Percentiles rank a stretch among this genome's conserved stretches.
Conservation (phyloP, 2,113 vertebrate species). For the Coreoperca whiteheadi region DNA sequence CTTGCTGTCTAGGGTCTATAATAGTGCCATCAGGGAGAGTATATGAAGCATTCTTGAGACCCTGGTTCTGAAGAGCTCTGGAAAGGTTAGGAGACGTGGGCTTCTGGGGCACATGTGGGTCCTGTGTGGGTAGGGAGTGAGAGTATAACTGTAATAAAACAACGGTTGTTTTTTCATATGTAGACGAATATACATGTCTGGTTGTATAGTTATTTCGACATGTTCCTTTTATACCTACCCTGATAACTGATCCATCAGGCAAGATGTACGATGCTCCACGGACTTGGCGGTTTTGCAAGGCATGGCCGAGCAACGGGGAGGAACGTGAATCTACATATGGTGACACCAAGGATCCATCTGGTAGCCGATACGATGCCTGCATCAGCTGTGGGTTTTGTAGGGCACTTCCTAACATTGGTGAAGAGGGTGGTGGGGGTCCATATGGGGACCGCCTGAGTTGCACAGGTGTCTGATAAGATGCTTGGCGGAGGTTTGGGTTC, state of each 20-base stretch:
- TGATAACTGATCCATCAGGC: constrained; percentile 77
- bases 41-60: constrained; percentile 79
- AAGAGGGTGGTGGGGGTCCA: constrained; percentile 63
- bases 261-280: constrained; percentile 78
- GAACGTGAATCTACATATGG: constrained; percentile 66
- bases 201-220: background rate
- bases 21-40: constrained; percentile 80
- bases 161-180: background rate
- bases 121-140: constrained; percentile 47
- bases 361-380: constrained; percentile 78
- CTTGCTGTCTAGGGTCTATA: constrained; percentile 73
- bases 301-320: constrained; percentile 76
- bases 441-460: constrained; percentile 66
- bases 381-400: constrained; percentile 76
- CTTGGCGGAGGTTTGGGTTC: constrained; percentile 79
- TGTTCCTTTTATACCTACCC: constrained; percentile 54
- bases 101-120: constrained; percentile 66
- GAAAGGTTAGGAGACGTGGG: constrained; percentile 78
- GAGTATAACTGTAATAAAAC: background rate
- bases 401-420: constrained; percentile 78
- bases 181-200: constrained; percentile 1
- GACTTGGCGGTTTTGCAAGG: constrained; percentile 81
- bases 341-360: constrained; percentile 74
- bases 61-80: constrained; percentile 80
- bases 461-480: constrained; percentile 75